Evolutionary conservation across 2,797 vertebrate genomes (phyloP).

Genomic region (Protosalanx chinensis): DNA sequence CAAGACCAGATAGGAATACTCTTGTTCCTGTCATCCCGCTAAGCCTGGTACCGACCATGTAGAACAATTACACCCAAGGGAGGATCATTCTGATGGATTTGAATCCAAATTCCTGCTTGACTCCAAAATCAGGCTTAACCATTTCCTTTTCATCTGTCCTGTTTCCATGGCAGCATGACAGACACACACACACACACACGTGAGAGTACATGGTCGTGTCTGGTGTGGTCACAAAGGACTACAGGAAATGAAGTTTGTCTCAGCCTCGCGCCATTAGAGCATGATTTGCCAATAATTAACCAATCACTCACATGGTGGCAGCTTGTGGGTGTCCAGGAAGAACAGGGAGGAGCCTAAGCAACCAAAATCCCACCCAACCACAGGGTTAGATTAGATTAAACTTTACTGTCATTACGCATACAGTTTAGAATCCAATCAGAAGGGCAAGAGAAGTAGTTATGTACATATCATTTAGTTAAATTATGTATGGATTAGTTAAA

Average conservation of each 20-base stretch:
- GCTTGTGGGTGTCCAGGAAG: background rate
- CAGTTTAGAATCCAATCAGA: too few relatives aligned
- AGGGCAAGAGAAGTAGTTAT: too few relatives aligned
- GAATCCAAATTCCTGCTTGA: background rate
- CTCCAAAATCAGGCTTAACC: background rate
- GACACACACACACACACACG: conserved; percentile 25
- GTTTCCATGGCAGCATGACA: conserved; percentile 70
- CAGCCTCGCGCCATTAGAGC: background rate
- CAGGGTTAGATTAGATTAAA: too few relatives aligned
- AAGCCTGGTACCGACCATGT: background rate
- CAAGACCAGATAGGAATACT: background rate
- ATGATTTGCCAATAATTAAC: background rate
- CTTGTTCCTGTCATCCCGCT: background rate
- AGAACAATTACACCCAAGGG: background rate
- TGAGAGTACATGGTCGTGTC: conserved; percentile 26
- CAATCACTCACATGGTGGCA: background rate
- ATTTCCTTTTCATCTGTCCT: conserved; percentile 40
- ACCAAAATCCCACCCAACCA: too few relatives aligned
- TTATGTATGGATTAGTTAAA: too few relatives aligned
- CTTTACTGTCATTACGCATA: too few relatives aligned
- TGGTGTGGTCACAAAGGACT: background rate
- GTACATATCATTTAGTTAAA: too few relatives aligned
- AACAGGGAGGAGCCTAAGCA: too few relatives aligned
- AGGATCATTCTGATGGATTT: background rate
- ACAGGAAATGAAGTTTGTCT: conserved; percentile 1